A percentile compares a stretch with the other conserved stretches of the same genome.
phyloP scores from a whole-genome alignment of 2,888 invertebrate species.

The Sesia apiformis region DNA sequence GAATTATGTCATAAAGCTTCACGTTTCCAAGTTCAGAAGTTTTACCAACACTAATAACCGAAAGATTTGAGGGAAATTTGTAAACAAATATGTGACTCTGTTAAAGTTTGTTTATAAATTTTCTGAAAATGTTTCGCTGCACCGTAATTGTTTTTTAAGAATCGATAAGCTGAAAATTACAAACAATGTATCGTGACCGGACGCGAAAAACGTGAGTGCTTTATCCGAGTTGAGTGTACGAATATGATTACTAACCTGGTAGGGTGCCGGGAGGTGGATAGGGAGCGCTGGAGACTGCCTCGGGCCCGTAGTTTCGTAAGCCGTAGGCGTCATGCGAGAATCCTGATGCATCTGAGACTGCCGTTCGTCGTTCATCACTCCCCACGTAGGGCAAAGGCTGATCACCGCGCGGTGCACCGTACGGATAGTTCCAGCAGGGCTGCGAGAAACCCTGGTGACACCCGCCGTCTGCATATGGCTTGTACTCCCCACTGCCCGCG shows the following conservation, averaged over 20 bases:
- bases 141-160: conserved; percentile 34
- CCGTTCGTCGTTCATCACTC: conserved; percentile 80
- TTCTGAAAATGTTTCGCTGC: conserved; percentile 45
- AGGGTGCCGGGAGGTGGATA: conserved; percentile 86
- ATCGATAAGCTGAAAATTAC: conserved; percentile 62
- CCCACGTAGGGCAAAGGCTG: conserved; percentile 82
- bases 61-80: not conserved
- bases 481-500: conserved; percentile 76
- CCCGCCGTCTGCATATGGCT: conserved; percentile 72
- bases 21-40: not conserved
- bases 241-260: conserved; percentile 59
- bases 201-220: conserved; percentile 47
- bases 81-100: too few relatives aligned
- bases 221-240: conserved; percentile 23
- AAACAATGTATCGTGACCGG: conserved; percentile 46
- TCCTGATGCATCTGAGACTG: conserved; percentile 76
- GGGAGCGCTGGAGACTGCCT: conserved; percentile 82
- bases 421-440: conserved; percentile 84
- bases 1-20: not conserved
- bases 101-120: conserved; percentile 53
- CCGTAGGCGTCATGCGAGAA: conserved; percentile 85
- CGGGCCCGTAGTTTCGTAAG: conserved; percentile 83
- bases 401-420: conserved; percentile 77
- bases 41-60: not conserved
- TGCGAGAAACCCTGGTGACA: conserved; percentile 83